Evolutionary conservation across 2,888 invertebrate genomes (phyloP).

Genomic region (Eupithecia inturbata): DNA sequence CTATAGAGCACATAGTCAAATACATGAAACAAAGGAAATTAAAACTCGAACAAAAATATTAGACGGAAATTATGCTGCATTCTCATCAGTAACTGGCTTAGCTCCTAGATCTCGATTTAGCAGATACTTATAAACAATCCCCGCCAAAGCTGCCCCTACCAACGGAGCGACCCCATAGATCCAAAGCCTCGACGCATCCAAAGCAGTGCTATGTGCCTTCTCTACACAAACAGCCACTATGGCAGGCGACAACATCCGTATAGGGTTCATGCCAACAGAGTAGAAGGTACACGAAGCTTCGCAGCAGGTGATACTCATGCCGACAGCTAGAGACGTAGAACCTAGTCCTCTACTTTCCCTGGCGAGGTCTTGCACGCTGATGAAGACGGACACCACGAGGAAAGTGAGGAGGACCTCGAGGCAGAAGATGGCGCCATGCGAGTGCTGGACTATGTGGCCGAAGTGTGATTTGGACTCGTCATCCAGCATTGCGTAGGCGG

Average conservation of each 20-base stretch:
- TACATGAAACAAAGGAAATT: neutral
- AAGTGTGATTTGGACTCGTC: conserved; percentile 37
- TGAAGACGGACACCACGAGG: conserved; percentile 45
- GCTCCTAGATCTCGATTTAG: conserved; percentile 28
- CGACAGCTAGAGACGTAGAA: conserved; percentile 52
- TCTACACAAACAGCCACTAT: conserved; percentile 8
- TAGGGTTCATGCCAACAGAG: conserved; percentile 51
- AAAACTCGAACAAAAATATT: neutral
- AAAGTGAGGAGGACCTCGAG: conserved; percentile 53
- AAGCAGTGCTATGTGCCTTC: conserved; percentile 1
- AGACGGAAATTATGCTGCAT: neutral
- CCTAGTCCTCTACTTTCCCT: conserved; percentile 51
- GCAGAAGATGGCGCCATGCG: conserved; percentile 39
- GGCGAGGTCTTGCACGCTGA: conserved; percentile 46
- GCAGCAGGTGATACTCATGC: conserved; percentile 50
- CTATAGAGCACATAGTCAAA: neutral
- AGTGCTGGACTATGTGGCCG: conserved; percentile 42
- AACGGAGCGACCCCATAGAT: conserved; percentile 51
- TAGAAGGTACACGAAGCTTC: conserved; percentile 48
- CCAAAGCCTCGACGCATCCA: conserved; percentile 47
- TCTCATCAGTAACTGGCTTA: neutral
- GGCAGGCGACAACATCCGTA: conserved; percentile 49
- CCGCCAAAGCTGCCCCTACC: conserved; percentile 48
- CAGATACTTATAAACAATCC: conserved; percentile 47
- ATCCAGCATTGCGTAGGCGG: conserved; percentile 45